Evolutionary conservation across 2,888 invertebrate genomes (phyloP).

Genomic region (Argyra leucocephala): DNA sequence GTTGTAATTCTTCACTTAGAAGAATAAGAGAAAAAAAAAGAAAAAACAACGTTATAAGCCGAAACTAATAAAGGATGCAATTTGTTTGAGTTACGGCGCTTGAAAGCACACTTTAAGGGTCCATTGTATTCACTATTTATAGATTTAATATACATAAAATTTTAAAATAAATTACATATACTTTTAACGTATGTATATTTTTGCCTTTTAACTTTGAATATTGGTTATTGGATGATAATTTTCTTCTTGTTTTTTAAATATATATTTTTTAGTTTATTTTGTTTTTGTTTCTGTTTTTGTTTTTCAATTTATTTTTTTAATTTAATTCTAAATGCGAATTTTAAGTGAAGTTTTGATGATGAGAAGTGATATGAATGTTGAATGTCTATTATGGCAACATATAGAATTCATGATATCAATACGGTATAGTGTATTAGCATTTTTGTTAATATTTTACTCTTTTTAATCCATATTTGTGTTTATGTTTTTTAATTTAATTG

Average conservation of each 20-base stretch:
- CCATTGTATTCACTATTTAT: conserved; percentile 37
- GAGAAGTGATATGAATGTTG: not conserved
- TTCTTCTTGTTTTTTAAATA: not conserved
- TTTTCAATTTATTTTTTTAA: too few species aligned
- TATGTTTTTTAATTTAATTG: too few species aligned
- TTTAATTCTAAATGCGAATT: not conserved
- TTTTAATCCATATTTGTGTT: too few species aligned
- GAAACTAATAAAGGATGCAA: conserved; percentile 31
- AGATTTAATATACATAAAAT: not conserved
- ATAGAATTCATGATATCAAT: conserved; percentile 1
- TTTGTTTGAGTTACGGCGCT: conserved; percentile 46
- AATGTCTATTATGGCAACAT: conserved; percentile 4
- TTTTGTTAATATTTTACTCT: not conserved
- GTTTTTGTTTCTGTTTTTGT: not conserved
- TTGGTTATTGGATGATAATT: not conserved
- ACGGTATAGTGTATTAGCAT: not conserved
- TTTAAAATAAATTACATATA: not conserved
- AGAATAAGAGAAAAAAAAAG: too few species aligned
- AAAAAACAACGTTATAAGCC: too few species aligned
- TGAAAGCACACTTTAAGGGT: conserved; percentile 45
- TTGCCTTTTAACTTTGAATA: not conserved
- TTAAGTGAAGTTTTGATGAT: not conserved
- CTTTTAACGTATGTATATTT: too few species aligned
- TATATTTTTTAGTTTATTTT: not conserved
- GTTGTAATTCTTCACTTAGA: conserved; percentile 18